Conservation (phyloP, 2,113 vertebrate genomes). For the Nothocercus nigrocapillus region DNA sequence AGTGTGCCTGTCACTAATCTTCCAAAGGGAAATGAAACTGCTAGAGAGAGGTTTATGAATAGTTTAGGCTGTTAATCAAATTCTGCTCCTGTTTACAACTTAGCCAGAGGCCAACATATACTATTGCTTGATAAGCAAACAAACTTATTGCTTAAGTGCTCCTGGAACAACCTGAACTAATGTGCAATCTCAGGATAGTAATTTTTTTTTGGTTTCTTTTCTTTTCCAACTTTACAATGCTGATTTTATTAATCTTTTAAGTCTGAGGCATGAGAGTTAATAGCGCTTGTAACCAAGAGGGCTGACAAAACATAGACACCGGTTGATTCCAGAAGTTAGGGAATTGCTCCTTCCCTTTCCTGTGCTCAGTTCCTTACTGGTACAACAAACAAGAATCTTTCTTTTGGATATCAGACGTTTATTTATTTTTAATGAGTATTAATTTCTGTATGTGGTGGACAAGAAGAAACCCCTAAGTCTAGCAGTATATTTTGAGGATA, state of each 20-base stretch:
- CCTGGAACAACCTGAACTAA: not conserved
- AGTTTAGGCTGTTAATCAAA: not conserved
- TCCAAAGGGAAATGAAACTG: not conserved
- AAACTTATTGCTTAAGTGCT: not conserved
- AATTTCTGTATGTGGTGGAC: not conserved
- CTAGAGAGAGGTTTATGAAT: not conserved
- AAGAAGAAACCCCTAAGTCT: not conserved
- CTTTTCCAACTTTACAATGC: not conserved
- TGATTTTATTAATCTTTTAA: not conserved
- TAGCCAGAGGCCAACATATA: not conserved
- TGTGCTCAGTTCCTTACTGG: not conserved
- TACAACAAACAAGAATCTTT: not conserved
- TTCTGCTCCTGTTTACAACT: not conserved
- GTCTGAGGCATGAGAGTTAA: not conserved
- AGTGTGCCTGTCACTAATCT: not conserved
- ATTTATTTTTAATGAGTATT: not conserved
- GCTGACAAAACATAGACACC: not conserved
- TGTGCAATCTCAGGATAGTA: not conserved
- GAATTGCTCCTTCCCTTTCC: not conserved
- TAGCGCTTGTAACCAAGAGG: not conserved
- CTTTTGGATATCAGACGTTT: not conserved
- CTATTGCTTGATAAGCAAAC: not conserved
- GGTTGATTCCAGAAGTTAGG: fast-evolving
- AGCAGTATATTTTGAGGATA: not conserved
- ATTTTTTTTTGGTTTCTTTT: not conserved